Percentiles rank a stretch among this genome's conserved stretches.
Conservation (phyloP, 2,797 vertebrate genomes). For the Takifugu rubripes region DNA sequence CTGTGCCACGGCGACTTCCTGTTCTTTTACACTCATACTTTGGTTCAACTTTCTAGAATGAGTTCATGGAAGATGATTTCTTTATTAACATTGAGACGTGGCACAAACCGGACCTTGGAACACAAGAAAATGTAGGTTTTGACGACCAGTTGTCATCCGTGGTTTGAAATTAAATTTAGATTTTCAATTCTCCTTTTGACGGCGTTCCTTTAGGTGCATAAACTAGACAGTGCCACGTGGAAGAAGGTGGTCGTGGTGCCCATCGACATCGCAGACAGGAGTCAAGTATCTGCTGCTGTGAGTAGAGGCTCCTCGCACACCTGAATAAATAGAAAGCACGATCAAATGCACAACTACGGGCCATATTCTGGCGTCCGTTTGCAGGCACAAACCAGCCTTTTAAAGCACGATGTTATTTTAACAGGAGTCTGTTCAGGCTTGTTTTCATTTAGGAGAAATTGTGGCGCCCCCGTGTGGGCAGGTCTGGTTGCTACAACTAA, state of each 20-base stretch:
- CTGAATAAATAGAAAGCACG: no score
- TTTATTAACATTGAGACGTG: conserved; percentile 95
- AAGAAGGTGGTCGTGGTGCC: conserved; percentile 83
- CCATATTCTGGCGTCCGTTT: no score
- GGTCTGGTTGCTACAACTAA: no score
- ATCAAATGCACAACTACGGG: no score
- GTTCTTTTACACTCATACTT: background rate
- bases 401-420: no score
- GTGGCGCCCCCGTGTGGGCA: conserved; percentile 54
- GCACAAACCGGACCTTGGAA: conserved; percentile 94
- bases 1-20: background rate
- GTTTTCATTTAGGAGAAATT: no score
- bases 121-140: conserved; percentile 85
- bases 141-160: background rate
- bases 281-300: conserved; percentile 82
- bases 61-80: conserved; percentile 95
- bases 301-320: conserved; percentile 63
- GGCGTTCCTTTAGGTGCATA: conserved; percentile 81
- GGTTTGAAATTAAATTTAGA: background rate
- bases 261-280: conserved; percentile 90
- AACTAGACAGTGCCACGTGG: conserved; percentile 83
- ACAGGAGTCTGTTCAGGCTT: no score
- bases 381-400: no score
- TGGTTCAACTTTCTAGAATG: conserved; percentile 75
- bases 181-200: background rate